phyloP scores from a whole-genome alignment of 2,113 vertebrate genomes.

The Rhabdomys dilectus region DNA sequence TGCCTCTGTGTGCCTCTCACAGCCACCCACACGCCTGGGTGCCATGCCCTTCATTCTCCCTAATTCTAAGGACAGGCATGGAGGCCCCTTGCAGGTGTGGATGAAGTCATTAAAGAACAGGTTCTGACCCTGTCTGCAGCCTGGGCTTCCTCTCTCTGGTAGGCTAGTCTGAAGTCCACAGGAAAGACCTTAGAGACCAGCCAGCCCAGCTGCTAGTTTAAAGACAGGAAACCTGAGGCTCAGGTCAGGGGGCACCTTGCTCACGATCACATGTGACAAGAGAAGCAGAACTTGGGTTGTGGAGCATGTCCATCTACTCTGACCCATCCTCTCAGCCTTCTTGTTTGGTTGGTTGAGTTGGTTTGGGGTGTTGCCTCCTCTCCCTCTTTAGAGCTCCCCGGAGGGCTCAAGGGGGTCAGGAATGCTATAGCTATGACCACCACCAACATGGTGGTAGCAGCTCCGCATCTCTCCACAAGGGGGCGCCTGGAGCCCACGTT shows the following conservation, averaged over 20 bases:
- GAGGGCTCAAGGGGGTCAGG: not conserved
- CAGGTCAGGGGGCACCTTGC: conserved; percentile 1
- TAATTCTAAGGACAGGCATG: not conserved
- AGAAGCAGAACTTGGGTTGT: not conserved
- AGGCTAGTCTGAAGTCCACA: conserved; percentile 17
- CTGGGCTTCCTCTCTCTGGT: conserved; percentile 15
- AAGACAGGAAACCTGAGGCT: conserved; percentile 10
- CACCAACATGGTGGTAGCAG: accelerated
- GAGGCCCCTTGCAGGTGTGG: not conserved
- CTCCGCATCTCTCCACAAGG: conserved; percentile 28
- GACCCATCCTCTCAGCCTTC: not conserved
- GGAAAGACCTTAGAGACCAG: not conserved
- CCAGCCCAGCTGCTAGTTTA: not conserved
- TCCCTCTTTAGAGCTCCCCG: not conserved
- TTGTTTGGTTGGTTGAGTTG: not conserved
- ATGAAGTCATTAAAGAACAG: not conserved
- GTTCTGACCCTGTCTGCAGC: not conserved
- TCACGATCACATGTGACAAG: not conserved
- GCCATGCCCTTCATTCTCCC: not conserved
- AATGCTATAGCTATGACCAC: not conserved
- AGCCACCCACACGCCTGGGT: not conserved
- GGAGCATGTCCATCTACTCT: not conserved
- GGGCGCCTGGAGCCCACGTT: conserved; percentile 27
- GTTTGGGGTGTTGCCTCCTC: not conserved
- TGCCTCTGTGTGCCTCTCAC: not conserved